phyloP scores from a whole-genome alignment of 2,888 invertebrate genomes.

The Spialia ferax region DNA sequence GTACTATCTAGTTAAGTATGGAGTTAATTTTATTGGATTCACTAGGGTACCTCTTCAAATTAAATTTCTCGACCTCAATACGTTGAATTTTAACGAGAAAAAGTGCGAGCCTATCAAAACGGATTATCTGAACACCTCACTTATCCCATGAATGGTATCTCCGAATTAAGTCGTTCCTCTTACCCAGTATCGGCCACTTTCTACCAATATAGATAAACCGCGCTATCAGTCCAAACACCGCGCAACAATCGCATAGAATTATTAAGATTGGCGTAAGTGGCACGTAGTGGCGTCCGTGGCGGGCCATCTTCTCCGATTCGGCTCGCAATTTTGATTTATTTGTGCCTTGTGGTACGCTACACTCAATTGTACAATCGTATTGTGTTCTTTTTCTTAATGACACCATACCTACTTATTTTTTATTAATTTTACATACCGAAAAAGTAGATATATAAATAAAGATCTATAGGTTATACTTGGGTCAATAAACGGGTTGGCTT shows the following conservation, averaged over 20 bases:
- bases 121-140: constrained; percentile 35
- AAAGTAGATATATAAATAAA: too few species aligned
- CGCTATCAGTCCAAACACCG: constrained; percentile 58
- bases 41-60: not conserved
- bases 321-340: constrained; percentile 53
- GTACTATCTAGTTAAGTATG: too few species aligned
- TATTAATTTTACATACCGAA: too few species aligned
- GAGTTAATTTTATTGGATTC: too few species aligned
- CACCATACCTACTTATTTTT: too few species aligned
- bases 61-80: constrained; percentile 2
- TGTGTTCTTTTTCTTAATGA: constrained; percentile 23
- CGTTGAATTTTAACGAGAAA: constrained; percentile 1
- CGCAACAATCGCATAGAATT: constrained; percentile 60
- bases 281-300: constrained; percentile 48
- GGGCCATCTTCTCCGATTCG: constrained; percentile 40
- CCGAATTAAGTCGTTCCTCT: constrained; percentile 43
- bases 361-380: constrained; percentile 41
- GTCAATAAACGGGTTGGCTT: not conserved
- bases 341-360: constrained; percentile 45
- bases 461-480: too few species aligned
- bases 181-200: constrained; percentile 45
- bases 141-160: constrained; percentile 32
- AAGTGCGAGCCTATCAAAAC: constrained; percentile 23
- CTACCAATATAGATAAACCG: constrained; percentile 52
- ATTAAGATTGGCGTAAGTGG: constrained; percentile 73